Evolutionary conservation across 2,888 invertebrate species (phyloP), one percentile per base, ranked within the genome.

Genomic region (Acleris laterana): DNA sequence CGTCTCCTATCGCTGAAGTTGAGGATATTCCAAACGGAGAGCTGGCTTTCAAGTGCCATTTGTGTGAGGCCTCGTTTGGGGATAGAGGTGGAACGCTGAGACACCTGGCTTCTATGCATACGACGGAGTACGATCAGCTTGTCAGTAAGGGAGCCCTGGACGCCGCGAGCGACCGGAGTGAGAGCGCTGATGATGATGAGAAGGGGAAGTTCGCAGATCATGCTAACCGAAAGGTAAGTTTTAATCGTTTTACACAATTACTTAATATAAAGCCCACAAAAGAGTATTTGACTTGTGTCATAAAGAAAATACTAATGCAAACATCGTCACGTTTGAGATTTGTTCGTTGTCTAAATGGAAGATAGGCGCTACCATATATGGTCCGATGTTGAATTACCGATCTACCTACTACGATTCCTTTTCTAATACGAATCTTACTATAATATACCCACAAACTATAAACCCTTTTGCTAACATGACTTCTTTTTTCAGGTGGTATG

Each of bases 11-110:
- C 70, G 83, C 77, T 71, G 90, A 89, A 25, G 74, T 75, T 28
- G 89, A 88, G 19, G 87, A 89, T 62, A 77, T 69, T 44, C 64
- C 72, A 25, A 87, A 94, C 42, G 94, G 94, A 1, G 96, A 96
- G 72, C 86, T 97, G 62, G 97, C 97, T 6, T 98, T 96, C 90
- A 98, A 98, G 86, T 99, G 99, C 80, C 98, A 98, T 87, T 93
- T 99, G 1, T 99, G 99, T 83, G 98, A 98, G 77, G 96, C 95
- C 9, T 97, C 97, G 0, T 98, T 96, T 78, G 94, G 95, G 0
- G 96, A 96, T 51, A 93, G 98, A 3, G 94, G 95, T 68, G 96
- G 96, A 19, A 97, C 97, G 22, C 88, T 98, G 68, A 96, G 96
- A 38, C 98, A 98, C 79, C 96, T 98, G 73, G 95, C 96, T 71